These are phyloP conservation scores for Pyrocoelia pectoralis DNA, from an alignment of 2,888 invertebrate genomes.

Conservation along the genomic window DNA sequence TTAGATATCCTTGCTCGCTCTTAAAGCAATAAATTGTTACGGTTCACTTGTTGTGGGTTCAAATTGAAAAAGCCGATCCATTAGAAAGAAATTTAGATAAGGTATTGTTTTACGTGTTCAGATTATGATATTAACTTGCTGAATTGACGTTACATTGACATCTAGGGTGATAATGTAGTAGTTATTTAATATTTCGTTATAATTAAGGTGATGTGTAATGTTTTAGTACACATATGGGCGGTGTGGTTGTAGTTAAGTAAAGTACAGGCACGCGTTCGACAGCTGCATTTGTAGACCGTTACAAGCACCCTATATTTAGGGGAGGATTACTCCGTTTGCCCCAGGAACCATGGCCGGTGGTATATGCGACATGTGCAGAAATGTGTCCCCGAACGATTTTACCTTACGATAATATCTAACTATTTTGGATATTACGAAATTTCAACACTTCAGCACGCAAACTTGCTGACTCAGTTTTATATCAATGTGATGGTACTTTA, in stretches of 20 bases:
- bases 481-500: too few species aligned
- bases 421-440: slow-evolving; percentile 9
- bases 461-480: slow-evolving; percentile 2
- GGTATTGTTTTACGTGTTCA: slow-evolving; percentile 25
- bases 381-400: slow-evolving; percentile 28
- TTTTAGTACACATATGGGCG: slow-evolving; percentile 38
- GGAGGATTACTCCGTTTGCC: slow-evolving; percentile 29
- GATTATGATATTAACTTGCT: slow-evolving; percentile 32
- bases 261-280: slow-evolving; percentile 53
- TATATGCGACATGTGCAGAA: slow-evolving; percentile 39
- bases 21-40: slow-evolving; percentile 33
- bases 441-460: background rate
- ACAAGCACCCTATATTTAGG: slow-evolving; percentile 44
- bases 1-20: slow-evolving; percentile 30
- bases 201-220: slow-evolving; percentile 29
- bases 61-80: slow-evolving; percentile 35
- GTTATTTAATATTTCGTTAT: slow-evolving; percentile 6
- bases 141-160: background rate
- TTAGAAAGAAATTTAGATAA: slow-evolving; percentile 32
- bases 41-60: slow-evolving; percentile 32
- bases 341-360: slow-evolving; percentile 31
- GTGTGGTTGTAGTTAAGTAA: slow-evolving; percentile 42
- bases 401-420: slow-evolving; percentile 21
- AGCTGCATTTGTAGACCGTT: slow-evolving; percentile 52
- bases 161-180: background rate